Evolutionary conservation across 53 echinoderm and acorn worm species (phyloP), one percentile per base, ranked within the genome.

Genomic region (Crossaster papposus): DNA sequence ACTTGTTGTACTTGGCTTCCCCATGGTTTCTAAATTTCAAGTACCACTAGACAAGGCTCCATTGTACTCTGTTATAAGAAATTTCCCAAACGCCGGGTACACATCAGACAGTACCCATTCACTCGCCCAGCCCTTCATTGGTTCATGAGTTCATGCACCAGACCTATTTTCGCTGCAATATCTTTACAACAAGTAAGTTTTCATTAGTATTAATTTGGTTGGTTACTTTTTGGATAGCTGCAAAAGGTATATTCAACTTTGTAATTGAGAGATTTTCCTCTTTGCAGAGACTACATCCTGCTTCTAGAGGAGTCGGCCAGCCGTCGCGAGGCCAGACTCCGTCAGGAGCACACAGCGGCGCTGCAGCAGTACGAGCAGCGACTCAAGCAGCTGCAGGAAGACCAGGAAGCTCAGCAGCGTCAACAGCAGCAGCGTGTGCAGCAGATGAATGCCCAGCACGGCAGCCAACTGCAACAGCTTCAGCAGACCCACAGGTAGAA

Each of bases 381-480:
- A 30, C 81, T 94, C 22, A 74, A 93, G 71, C 62, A 85, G 68
- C 54, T 96, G 81, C 74, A 73, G 24, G 90, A 68, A 0, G 96
- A 94, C 85, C 83, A 92, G 82, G 77, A 88, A 18, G 89, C 83
- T 72, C 81, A 95, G 75, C 84, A 91, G 77, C 75, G 83, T 4
- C 90, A 92, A n/a, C 92, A 97, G 65, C 94, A 97, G 72, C 90
- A 90, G 76, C 93, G 94, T 80, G 87, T 90, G 38, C 72, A 94
- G 53, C 88, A 91, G 90, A 55, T 92, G 38, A 84, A 77, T 24
- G 24, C 71, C 26, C 93, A 96, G 74, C 91, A 92, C 38, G 62
- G 58, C 3, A 80, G 81, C 64, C 94, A 97, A 54, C 92, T 92
- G 53, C 90, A 95, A 31, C 90, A 89, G 72, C 72, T 96, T 12